These are phyloP conservation scores for Bufotes viridis DNA, from an alignment of 2,797 vertebrate species.

Conservation along the genomic window DNA sequence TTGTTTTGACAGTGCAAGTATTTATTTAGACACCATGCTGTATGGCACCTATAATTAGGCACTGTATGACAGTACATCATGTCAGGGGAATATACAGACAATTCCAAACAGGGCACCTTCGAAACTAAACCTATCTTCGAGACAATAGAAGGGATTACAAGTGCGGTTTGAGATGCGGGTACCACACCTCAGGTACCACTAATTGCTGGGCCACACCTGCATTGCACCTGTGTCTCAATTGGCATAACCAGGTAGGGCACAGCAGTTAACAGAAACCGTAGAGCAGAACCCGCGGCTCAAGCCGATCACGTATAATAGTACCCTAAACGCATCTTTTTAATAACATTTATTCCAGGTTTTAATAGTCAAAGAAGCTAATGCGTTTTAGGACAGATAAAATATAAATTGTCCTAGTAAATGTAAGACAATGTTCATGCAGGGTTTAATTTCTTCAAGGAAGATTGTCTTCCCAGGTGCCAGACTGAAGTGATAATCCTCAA, in stretches of 20 bases:
- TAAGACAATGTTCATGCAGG: background rate
- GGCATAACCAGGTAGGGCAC: too few relatives aligned
- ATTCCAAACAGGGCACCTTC: background rate
- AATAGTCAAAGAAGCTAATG: background rate
- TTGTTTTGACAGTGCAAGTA: background rate
- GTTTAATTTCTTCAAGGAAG: conserved; percentile 11
- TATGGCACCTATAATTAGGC: background rate
- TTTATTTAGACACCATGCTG: background rate
- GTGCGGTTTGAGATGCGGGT: too few relatives aligned
- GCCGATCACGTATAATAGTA: too few relatives aligned
- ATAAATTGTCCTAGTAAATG: background rate
- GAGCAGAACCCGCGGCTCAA: too few relatives aligned
- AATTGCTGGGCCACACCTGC: too few relatives aligned
- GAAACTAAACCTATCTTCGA: background rate
- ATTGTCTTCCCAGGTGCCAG: conserved; percentile 46
- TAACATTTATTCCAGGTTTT: background rate
- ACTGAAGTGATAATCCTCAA: conserved; percentile 47
- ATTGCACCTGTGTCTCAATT: too few relatives aligned
- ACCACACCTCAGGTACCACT: too few relatives aligned
- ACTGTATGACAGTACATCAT: background rate
- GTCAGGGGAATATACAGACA: background rate
- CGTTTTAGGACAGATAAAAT: background rate
- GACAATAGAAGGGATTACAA: background rate
- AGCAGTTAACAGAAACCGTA: too few relatives aligned
- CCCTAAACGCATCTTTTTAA: background rate